phyloP scores from a whole-genome alignment of 2,888 invertebrate species.

The Abrostola tripartita region DNA sequence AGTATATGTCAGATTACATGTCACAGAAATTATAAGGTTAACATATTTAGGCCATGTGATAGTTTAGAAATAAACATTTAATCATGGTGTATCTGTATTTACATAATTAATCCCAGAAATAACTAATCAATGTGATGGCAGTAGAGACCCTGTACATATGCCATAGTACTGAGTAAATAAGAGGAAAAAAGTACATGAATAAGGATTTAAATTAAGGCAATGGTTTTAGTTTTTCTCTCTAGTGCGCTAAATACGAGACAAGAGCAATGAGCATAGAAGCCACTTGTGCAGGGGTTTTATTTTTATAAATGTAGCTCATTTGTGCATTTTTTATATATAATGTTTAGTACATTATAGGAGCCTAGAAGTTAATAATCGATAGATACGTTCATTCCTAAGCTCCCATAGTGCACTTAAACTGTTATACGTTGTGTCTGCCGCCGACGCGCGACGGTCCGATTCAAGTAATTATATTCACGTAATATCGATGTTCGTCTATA shows the following conservation, averaged over 20 bases:
- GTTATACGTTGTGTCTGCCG: constrained; percentile 24
- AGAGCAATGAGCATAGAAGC: constrained; percentile 44
- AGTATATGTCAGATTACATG: constrained; percentile 26
- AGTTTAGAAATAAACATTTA: constrained; percentile 52
- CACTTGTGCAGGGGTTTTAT: constrained; percentile 50
- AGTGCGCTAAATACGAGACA: constrained; percentile 49
- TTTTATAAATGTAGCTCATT: constrained; percentile 54
- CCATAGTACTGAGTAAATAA: constrained; percentile 60
- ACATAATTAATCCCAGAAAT: constrained; percentile 34
- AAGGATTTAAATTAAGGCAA: constrained; percentile 56
- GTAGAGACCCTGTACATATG: constrained; percentile 60
- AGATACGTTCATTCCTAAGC: constrained; percentile 38
- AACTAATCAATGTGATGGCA: constrained; percentile 49
- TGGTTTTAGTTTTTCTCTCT: constrained; percentile 60
- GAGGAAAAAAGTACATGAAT: constrained; percentile 49
- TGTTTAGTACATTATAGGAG: constrained; percentile 51
- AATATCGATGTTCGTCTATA: constrained; percentile 55
- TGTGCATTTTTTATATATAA: constrained; percentile 44
- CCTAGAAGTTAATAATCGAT: constrained; percentile 25
- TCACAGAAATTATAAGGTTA: constrained; percentile 15
- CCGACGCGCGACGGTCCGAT: constrained; percentile 21
- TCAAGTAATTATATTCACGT: constrained; percentile 42
- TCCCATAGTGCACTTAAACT: constrained; percentile 45
- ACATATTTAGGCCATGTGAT: constrained; percentile 32
- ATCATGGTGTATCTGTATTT: constrained; percentile 50